A percentile compares a stretch with the other conserved stretches of the same genome.
phyloP scores from a whole-genome alignment of 2,797 vertebrate species.

The Mallotus villosus region DNA sequence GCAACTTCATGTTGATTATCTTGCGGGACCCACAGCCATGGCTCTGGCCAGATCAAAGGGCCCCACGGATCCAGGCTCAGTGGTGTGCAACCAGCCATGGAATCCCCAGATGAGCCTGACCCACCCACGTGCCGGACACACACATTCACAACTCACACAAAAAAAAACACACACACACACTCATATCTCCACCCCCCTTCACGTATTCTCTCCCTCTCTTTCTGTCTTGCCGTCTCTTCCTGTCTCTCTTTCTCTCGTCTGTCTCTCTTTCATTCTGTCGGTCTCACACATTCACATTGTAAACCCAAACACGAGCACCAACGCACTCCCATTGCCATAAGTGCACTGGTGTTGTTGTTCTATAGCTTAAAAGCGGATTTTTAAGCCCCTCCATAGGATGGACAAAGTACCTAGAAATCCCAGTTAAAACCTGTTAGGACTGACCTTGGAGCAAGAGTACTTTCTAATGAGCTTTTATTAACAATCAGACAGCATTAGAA shows the following conservation, averaged over 20 bases:
- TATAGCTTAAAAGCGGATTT: constrained; percentile 12
- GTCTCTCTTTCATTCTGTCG: neutral
- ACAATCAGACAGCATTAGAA: constrained; percentile 37
- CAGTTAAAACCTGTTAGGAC: constrained; percentile 45
- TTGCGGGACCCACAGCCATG: constrained; percentile 17
- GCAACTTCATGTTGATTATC: constrained; percentile 22
- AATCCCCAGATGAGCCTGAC: constrained; percentile 45
- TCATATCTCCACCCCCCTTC: constrained; percentile 2
- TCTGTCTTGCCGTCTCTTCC: neutral
- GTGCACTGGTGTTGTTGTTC: neutral
- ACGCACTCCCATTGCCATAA: neutral
- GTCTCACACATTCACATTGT: constrained; percentile 12
- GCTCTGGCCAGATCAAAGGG: constrained; percentile 45
- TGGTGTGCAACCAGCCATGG: constrained; percentile 46
- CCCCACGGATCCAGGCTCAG: constrained; percentile 45
- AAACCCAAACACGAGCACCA: constrained; percentile 18
- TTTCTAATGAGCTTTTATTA: constrained; percentile 53
- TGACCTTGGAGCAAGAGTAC: constrained; percentile 53
- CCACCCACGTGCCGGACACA: constrained; percentile 11
- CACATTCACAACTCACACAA: constrained; percentile 21
- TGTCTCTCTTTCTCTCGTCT: no score
- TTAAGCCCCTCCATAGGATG: constrained; percentile 39
- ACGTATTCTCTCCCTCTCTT: constrained; percentile 3
- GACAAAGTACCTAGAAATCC: constrained; percentile 25
- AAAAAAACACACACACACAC: constrained; percentile 21